Evolutionary conservation across 2,888 invertebrate species (phyloP).

Genomic region (Pinctada fucata): DNA sequence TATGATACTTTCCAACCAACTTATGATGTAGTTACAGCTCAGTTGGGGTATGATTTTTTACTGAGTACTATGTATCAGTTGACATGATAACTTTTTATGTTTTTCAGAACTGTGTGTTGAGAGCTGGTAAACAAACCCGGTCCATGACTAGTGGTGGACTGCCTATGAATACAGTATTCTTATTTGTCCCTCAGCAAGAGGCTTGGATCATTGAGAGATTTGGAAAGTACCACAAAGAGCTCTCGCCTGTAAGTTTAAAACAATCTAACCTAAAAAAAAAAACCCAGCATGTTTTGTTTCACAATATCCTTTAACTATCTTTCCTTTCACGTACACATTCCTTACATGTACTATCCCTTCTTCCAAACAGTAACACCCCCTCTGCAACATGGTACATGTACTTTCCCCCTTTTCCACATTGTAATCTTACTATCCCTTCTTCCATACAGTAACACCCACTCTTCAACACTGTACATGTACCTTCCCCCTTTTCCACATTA

Average conservation of each 20-base stretch:
- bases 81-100: too few species aligned
- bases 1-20: too few species aligned
- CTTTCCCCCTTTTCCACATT: background rate
- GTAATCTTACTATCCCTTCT: background rate
- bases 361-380: background rate
- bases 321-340: too few species aligned
- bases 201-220: conserved; percentile 93
- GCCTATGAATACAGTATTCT: conserved; percentile 77
- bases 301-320: too few species aligned
- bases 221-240: conserved; percentile 95
- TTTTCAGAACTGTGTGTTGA: background rate
- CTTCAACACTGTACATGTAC: too few species aligned
- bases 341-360: background rate
- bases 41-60: too few species aligned
- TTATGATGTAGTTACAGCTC: too few species aligned
- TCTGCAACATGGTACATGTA: background rate
- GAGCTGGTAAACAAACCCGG: background rate
- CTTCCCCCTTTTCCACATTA: too few species aligned
- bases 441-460: too few species aligned
- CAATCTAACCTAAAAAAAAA: background rate
- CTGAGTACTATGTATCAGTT: too few species aligned
- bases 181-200: conserved; percentile 99
- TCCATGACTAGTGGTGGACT: background rate
- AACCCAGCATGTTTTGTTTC: too few species aligned
- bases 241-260: conserved; percentile 84